A percentile compares a stretch with the other conserved stretches of the same genome.
Evolutionary conservation across 1,140 invertebrate genomes (phyloP).

Genomic region (Parapsyche elsis): DNA sequence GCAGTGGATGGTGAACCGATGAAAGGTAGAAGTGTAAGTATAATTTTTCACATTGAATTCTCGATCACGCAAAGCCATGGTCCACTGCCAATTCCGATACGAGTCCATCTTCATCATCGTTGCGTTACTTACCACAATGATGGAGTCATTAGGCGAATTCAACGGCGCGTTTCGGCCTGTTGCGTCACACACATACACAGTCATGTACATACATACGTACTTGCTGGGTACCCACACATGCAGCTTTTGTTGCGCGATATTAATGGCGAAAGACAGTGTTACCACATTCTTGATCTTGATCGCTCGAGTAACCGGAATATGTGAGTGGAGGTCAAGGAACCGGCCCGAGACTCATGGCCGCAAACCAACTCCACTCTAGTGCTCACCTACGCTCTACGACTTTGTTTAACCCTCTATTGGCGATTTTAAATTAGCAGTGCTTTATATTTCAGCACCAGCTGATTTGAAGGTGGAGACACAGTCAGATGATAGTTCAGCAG

Average conservation of each 20-base stretch:
- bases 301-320: conserved; percentile 47
- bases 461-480: too few relatives aligned
- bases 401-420: too few relatives aligned
- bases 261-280: conserved; percentile 33
- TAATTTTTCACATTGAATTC: too few relatives aligned
- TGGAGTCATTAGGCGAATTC: conserved; percentile 14
- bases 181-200: background rate
- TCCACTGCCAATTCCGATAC: background rate
- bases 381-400: background rate
- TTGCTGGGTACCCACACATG: background rate
- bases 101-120: background rate
- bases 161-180: background rate
- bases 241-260: background rate
- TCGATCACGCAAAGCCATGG: too few relatives aligned
- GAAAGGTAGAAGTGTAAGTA: too few relatives aligned
- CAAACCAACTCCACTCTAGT: background rate
- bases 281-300: conserved; percentile 43
- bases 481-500: too few relatives aligned
- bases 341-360: conserved; percentile 32
- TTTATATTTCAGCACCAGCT: too few relatives aligned
- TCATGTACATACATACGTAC: background rate
- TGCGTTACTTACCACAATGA: background rate
- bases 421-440: too few relatives aligned
- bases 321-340: conserved; percentile 45
- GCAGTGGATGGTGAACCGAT: too few relatives aligned